Conservation (phyloP, 2,888 invertebrate species). For the Hirtodrosophila confusa region DNA sequence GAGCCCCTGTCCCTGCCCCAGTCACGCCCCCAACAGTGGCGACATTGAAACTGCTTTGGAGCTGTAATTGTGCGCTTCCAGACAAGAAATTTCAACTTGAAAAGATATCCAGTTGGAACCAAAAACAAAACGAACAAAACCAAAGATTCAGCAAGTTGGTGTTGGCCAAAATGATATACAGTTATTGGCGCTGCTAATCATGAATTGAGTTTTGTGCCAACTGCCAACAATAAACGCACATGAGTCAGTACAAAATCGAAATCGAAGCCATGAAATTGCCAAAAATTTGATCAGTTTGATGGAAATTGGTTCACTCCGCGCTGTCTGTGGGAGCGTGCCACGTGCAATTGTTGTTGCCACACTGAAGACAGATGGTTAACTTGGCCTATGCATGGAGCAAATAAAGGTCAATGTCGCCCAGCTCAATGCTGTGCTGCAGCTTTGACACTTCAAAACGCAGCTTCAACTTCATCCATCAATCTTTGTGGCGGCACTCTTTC, state of each 20-base stretch:
- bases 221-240: conserved; percentile 48
- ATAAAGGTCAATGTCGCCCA: conserved; percentile 72
- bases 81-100: conserved; percentile 31
- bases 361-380: conserved; percentile 34
- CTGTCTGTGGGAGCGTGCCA: conserved; percentile 43
- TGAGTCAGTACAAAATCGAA: conserved; percentile 63
- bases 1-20: not conserved
- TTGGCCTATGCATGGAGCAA: conserved; percentile 36
- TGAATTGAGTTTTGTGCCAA: conserved; percentile 46
- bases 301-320: conserved; percentile 62
- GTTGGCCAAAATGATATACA: conserved; percentile 48
- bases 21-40: conserved; percentile 2
- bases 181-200: conserved; percentile 66
- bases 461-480: conserved; percentile 61
- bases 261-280: conserved; percentile 48
- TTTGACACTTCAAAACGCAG: conserved; percentile 62
- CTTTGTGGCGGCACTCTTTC: conserved; percentile 35
- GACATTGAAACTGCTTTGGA: conserved; percentile 57
- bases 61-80: conserved; percentile 47
- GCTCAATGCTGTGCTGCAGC: conserved; percentile 45
- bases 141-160: conserved; percentile 14
- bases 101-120: conserved; percentile 4
- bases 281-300: conserved; percentile 23
- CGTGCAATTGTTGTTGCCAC: conserved; percentile 31
- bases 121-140: conserved; percentile 1